phyloP scores from a whole-genome alignment of 2,888 invertebrate genomes.

The Eristalis tenax region DNA sequence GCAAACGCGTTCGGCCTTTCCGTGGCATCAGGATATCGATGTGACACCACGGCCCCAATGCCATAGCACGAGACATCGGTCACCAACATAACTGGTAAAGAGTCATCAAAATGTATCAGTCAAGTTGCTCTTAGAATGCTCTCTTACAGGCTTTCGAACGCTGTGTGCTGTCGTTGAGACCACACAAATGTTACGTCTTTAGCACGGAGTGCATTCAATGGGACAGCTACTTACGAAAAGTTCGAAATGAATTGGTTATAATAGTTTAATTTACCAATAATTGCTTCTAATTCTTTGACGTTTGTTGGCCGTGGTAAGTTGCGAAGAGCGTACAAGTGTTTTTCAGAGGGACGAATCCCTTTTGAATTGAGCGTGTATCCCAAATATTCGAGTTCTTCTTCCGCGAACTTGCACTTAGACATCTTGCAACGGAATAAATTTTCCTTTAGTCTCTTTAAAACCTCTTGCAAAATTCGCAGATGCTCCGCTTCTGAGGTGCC shows the following conservation, averaged over 20 bases:
- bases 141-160: constrained; percentile 21
- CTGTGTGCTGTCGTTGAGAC: constrained; percentile 24
- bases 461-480: constrained; percentile 6
- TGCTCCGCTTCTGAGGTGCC: constrained; percentile 1
- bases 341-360: not conserved
- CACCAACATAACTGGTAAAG: constrained; percentile 48
- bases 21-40: constrained; percentile 33
- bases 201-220: constrained; percentile 8
- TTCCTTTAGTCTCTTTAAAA: not conserved
- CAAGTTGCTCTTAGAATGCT: constrained; percentile 34
- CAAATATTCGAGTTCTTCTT: not conserved
- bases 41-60: constrained; percentile 52
- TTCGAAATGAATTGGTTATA: constrained; percentile 21
- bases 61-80: constrained; percentile 53
- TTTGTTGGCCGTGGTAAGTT: not conserved
- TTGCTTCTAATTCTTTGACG: constrained; percentile 16
- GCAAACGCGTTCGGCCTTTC: constrained; percentile 60
- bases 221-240: constrained; percentile 3
- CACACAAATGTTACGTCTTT: constrained; percentile 7
- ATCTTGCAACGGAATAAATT: constrained; percentile 5
- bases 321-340: constrained; percentile 1
- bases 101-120: constrained; percentile 44
- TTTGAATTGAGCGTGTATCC: not conserved
- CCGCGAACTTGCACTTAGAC: constrained; percentile 19
- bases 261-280: constrained; percentile 21